Conservation (phyloP, 2,888 invertebrate genomes). For the Campoletis raptor region DNA sequence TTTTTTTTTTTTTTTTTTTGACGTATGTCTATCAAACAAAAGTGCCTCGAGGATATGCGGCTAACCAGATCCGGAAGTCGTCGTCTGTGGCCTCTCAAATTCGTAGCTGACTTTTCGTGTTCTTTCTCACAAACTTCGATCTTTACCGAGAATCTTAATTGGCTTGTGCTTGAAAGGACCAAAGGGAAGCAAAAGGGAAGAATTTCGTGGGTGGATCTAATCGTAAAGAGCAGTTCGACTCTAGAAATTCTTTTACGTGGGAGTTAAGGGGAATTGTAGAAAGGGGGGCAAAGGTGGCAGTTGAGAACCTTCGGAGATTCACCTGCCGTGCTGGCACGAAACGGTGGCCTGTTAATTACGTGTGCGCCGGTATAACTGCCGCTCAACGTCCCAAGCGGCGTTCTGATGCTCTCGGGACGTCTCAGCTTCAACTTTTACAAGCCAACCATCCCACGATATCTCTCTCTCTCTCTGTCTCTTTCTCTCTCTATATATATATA, state of each 20-base stretch:
- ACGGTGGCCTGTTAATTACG: slow-evolving; percentile 78
- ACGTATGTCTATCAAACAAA: slow-evolving; percentile 8
- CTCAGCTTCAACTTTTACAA: slow-evolving; percentile 54
- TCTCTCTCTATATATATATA: not conserved
- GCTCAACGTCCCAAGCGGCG: slow-evolving; percentile 61
- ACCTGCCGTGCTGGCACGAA: slow-evolving; percentile 72
- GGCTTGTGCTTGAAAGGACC: not conserved
- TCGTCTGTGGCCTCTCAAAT: slow-evolving; percentile 15
- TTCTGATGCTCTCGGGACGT: slow-evolving; percentile 57
- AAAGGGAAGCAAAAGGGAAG: not conserved
- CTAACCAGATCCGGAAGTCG: slow-evolving; percentile 68
- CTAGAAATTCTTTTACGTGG: slow-evolving; percentile 26
- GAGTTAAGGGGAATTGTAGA: slow-evolving; percentile 7
- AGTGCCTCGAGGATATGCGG: slow-evolving; percentile 58
- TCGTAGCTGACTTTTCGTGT: slow-evolving; percentile 20
- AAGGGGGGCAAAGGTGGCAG: not conserved
- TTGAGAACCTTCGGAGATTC: slow-evolving; percentile 71
- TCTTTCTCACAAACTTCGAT: slow-evolving; percentile 24
- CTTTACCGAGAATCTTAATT: slow-evolving; percentile 36
- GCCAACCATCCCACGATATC: not conserved
- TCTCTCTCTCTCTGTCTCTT: too few species aligned
- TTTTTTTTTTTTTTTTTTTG: not conserved
- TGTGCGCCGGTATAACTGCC: slow-evolving; percentile 65
- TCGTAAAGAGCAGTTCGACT: slow-evolving; percentile 14
- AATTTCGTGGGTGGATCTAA: slow-evolving; percentile 26